Base-by-base conservation (phyloP, 2,888 invertebrate genomes). In the Nudaria mundana region DNA sequence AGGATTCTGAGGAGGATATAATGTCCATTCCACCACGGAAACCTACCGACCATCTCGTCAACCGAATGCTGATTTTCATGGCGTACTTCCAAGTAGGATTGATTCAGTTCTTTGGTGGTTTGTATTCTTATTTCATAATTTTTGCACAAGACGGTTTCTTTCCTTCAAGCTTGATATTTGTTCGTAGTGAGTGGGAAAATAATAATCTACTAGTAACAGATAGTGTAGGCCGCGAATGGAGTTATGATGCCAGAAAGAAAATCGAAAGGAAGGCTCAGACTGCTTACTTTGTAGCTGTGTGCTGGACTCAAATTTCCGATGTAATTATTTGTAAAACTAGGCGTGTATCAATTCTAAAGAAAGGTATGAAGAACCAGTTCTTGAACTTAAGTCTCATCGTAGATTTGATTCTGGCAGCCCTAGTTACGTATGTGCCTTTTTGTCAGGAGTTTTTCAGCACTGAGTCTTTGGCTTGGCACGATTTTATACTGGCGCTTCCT, bases 41-140 rank as follows among this genome's bases (percentile, higher is more conserved):
- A 53, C 73, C 74, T 0, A 65, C 69, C 0, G 91, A 92, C 54
- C 90, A 83, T 43, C 76, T 92, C 3, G 91, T 92, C 0, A 91
- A 82, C 49, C 70, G 71, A 42, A 85, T 89, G 35, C 76, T 97
- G 54, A 93, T 97, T 59, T 93, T 92, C 61, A 93, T 96, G 91
- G 92, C 96, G 0, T 96, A 96, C 73, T 94, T 94, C 48, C 96
- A 97, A 84, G 93, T 97, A 50, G 97, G 96, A 35, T 88, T 96
- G 75, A 94, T 97, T 55, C 96, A 97, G 80, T 94, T 95, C 12
- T 92, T 92, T 26, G 94, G 93, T 25, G 95, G 94, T 5, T 94
- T 96, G 86, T 94, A 92, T 69, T 89, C 93, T 2, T 97, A 96
- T 74, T 94, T 95, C 65, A 90, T 94, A 36, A 92, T 95, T 41